Percentiles rank a stretch among this genome's conserved stretches.
Evolutionary conservation across 2,113 vertebrate genomes (phyloP).

Genomic region (Suricata suricatta): DNA sequence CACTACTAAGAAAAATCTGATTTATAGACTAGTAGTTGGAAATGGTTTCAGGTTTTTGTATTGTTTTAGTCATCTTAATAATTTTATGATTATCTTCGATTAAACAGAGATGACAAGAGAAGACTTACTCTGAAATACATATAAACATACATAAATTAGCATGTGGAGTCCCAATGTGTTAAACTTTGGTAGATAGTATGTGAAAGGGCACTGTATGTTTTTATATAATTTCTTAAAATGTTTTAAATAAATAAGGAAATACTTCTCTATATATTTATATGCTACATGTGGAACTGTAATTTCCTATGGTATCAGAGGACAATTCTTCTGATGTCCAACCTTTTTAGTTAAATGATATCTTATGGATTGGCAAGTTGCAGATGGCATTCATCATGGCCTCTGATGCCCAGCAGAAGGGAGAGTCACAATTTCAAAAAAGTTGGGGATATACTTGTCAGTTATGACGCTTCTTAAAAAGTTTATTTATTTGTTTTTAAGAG

Average conservation of each 20-base stretch:
- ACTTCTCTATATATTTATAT: neutral
- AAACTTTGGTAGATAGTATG: neutral
- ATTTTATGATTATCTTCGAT: conserved; percentile 23
- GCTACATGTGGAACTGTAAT: neutral
- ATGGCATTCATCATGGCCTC: neutral
- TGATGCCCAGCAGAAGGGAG: neutral
- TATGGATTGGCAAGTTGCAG: neutral
- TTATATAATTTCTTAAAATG: neutral
- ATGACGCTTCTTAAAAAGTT: neutral
- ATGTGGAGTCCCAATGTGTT: neutral
- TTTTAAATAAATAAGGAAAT: neutral
- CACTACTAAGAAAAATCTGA: neutral
- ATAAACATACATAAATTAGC: neutral
- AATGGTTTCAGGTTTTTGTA: neutral
- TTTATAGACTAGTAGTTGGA: neutral
- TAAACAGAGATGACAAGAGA: neutral
- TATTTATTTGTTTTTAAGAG: too few relatives aligned
- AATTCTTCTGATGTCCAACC: neutral
- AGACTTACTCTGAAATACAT: neutral
- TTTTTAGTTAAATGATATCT: neutral
- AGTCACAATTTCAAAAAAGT: neutral
- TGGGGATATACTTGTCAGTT: neutral
- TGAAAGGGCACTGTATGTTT: neutral
- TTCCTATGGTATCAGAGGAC: neutral
- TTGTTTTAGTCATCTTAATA: neutral